Base-by-base conservation (phyloP, 92 coral and sea anemone species). In the Zoanthus solanderi region DNA sequence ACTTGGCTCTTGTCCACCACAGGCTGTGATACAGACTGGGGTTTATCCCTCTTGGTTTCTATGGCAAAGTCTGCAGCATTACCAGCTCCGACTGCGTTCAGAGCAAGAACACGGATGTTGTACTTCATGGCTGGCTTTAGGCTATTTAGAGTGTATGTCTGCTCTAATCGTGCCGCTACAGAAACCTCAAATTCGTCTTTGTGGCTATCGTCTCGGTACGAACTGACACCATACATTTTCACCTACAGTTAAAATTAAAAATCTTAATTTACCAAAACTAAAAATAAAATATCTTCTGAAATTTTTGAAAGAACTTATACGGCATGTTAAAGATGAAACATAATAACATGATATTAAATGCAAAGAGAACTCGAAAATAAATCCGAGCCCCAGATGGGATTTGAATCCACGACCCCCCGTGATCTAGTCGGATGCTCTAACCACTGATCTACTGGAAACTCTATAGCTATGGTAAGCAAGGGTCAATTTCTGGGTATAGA, bases 81-180 rank as follows among this genome's bases (percentile, higher is more conserved):
- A 15, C 99, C 98, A 2, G 84, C 75, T 11, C 98, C 98, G 87
- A 89, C 85, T n/a, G 95, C 92, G 63, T 91, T 89, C 8, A 89
- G 37, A 11, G 94, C 97, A 3, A 94, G 88, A 9, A 94, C 72
- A 14, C 86, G 75, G 15, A 95, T 48, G 61, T 13, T 78, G 88
- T 97, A 97, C 10, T 34, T 79, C 87, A 93, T 95, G 77, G 91
- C 90, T 9, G 99, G 99, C 60, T 83, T 91, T 48, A 97, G 91
- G 0, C 87, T 90, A 23, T 86, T 50, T 1, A 97, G 77, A 2
- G 88, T 89, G 88, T 79, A 88, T 2, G 72, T 67, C 78, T 94
- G 95, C 6, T 57, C 67, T 2, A 83, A 78, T 10, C 56, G 89
- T 0, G 91, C 84, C 2, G 89, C 78, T 3, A 89, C 93, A 42